Evolutionary conservation across 2,113 vertebrate genomes (phyloP).

Genomic region (Spea multiplicata): DNA sequence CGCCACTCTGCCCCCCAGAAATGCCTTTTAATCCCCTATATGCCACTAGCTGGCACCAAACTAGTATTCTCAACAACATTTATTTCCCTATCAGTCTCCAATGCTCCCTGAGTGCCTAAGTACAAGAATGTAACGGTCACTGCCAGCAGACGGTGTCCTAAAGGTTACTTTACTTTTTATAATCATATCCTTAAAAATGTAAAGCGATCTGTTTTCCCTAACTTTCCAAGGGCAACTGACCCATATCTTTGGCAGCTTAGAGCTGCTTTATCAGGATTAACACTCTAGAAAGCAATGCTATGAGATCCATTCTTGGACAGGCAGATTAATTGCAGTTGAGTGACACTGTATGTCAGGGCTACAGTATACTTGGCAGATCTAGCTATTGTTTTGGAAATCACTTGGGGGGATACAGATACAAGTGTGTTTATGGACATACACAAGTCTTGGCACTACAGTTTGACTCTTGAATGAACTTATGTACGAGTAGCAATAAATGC

Average conservation of each 20-base stretch:
- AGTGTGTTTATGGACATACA: neutral
- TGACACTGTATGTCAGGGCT: neutral
- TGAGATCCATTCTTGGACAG: slow-evolving; percentile 4
- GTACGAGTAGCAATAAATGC: neutral
- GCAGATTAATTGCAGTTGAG: neutral
- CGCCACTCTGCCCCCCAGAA: too few species aligned
- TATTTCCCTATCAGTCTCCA: neutral
- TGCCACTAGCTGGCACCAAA: neutral
- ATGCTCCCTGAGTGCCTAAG: neutral
- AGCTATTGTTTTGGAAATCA: slow-evolving; percentile 4
- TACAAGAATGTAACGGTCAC: neutral
- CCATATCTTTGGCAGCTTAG: slow-evolving; percentile 27
- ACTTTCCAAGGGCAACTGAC: slow-evolving; percentile 9
- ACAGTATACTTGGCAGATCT: neutral
- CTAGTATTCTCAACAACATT: neutral
- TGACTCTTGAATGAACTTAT: neutral
- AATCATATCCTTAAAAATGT: slow-evolving; percentile 9
- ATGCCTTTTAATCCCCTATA: too few species aligned
- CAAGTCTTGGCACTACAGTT: neutral
- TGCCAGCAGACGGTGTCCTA: neutral
- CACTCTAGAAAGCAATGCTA: slow-evolving; percentile 6
- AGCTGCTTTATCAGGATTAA: slow-evolving; percentile 37
- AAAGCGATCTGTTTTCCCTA: slow-evolving; percentile 23
- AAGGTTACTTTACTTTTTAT: slow-evolving; percentile 6
- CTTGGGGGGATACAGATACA: neutral